A percentile compares a stretch with the other conserved stretches of the same genome.
Conservation (phyloP, 2,888 invertebrate genomes). For the Hemithea aestivaria region DNA sequence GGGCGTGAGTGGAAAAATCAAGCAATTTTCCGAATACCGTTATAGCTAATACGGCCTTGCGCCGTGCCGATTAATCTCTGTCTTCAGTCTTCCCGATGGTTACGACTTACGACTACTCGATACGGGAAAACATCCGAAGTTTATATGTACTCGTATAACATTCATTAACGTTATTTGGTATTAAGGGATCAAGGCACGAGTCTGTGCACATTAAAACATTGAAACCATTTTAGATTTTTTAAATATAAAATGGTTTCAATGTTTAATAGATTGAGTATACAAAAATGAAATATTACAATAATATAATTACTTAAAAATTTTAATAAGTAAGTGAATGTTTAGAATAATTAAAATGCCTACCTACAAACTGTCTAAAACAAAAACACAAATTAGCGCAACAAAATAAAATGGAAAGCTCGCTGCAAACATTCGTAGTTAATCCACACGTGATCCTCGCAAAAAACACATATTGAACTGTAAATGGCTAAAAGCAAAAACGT, state of each 20-base stretch:
- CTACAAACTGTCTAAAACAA: too few species aligned
- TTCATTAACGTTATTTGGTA: slow-evolving; percentile 39
- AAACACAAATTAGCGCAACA: not conserved
- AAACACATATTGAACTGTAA: slow-evolving; percentile 27
- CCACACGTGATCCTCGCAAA: slow-evolving; percentile 1
- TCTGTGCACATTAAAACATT: too few species aligned
- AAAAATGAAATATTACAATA: too few species aligned
- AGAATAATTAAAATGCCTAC: too few species aligned
- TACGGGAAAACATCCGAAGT: slow-evolving; percentile 56
- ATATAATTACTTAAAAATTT: too few species aligned
- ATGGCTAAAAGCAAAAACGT: slow-evolving; percentile 30
- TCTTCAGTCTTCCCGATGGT: slow-evolving; percentile 66
- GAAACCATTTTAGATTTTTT: too few species aligned
- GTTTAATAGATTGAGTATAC: too few species aligned
- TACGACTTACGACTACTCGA: slow-evolving; percentile 55
- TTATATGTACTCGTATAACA: slow-evolving; percentile 43
- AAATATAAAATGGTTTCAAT: too few species aligned
- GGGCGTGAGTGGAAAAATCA: slow-evolving; percentile 67
- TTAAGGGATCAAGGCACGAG: slow-evolving; percentile 25
- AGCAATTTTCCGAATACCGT: slow-evolving; percentile 73
- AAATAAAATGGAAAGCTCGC: not conserved
- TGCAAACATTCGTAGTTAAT: not conserved
- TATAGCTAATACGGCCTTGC: slow-evolving; percentile 70
- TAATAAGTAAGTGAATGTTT: too few species aligned
- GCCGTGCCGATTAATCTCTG: slow-evolving; percentile 70